A percentile compares a stretch with the other conserved stretches of the same genome.
These are phyloP conservation scores for Phaedon cochleariae DNA, from an alignment of 2,888 invertebrate species.

Conservation along the genomic window DNA sequence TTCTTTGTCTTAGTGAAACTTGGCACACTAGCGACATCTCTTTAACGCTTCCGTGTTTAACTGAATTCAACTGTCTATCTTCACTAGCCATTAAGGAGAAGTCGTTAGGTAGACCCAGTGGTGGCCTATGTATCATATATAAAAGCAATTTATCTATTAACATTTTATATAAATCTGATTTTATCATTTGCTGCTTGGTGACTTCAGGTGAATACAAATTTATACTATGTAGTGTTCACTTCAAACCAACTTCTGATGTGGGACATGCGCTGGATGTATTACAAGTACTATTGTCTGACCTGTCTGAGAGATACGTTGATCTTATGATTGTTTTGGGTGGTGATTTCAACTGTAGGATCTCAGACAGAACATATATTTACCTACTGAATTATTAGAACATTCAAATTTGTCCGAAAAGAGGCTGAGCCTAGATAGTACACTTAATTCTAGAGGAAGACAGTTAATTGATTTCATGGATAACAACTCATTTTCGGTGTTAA, in stretches of 20 bases:
- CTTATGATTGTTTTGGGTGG: background rate
- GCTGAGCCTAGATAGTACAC: background rate
- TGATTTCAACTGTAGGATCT: slow-evolving; percentile 1
- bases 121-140: slow-evolving; percentile 1
- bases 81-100: slow-evolving; percentile 6
- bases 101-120: slow-evolving; percentile 15
- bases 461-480: slow-evolving; percentile 6
- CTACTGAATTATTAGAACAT: slow-evolving; percentile 7
- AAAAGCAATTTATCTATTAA: background rate
- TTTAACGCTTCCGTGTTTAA: background rate
- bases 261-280: background rate
- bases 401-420: background rate
- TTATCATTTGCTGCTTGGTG: background rate
- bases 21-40: background rate
- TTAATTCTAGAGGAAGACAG: background rate
- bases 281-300: background rate
- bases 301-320: background rate
- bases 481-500: background rate
- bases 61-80: background rate
- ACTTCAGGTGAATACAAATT: background rate
- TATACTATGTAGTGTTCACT: slow-evolving; percentile 1
- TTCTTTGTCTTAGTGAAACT: background rate
- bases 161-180: background rate
- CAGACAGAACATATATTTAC: background rate
- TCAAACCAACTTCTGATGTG: background rate